Base-by-base conservation (phyloP, 2,888 invertebrate genomes). In the Caenorhabditis afra region DNA sequence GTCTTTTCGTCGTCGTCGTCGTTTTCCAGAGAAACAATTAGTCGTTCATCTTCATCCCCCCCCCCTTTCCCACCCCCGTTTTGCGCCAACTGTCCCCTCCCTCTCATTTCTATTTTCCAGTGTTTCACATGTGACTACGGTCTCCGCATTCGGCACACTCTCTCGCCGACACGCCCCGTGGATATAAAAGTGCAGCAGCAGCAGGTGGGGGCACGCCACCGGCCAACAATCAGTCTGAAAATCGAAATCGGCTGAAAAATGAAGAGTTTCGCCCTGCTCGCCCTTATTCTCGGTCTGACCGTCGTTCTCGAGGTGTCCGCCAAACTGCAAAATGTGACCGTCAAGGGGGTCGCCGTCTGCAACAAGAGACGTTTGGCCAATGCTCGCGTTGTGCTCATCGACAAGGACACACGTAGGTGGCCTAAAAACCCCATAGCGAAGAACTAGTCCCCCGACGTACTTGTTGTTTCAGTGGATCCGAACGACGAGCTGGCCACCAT, bases 381-480 rank as follows among this genome's bases (percentile, higher is more conserved):
- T 66, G 83, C 82, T 10, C 61, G 81, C 4, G 84, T 86, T 18
- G 45, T 85, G 37, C 79, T 86, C 16, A 82, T 68, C 70, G 86
- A 86, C 65, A 78, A 79, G 53, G 86, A 86, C 52, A 86, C 86
- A 22, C 70, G 86, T 86, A 16, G 80, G 85, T 79, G 5, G 20
- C 22, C 18, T 18, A 20, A 37, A 35, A 14, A 16, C 22, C 7
- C 29, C 4, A 29, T 8, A 41, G 11, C 41, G 41, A 11, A 14
- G 3, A 11, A 14, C 41, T 41, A 41, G 41, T 41, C 41, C 41
- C 41, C 11, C 41, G 2, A n/a, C n/a, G n/a, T n/a, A n/a, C 41
- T 41, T 11, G 7, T 11, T 37, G 22, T 76, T 82, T 67, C 65
- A 86, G 86, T 86, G 37, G 86, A 86, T 58, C 86, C 85, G 47